Conservation (phyloP, 1,140 invertebrate species). For the Bombus ignitus region DNA sequence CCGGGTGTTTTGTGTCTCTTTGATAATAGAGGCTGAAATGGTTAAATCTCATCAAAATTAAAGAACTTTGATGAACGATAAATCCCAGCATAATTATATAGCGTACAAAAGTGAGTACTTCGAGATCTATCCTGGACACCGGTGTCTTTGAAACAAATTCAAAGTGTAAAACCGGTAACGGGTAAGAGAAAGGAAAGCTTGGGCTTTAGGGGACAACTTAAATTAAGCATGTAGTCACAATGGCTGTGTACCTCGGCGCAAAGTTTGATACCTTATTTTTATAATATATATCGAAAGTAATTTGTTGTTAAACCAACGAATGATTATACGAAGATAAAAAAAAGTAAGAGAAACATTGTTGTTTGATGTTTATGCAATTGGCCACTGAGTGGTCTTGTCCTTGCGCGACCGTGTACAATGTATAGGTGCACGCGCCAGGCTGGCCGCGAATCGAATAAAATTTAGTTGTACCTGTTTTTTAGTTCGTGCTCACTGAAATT, state of each 20-base stretch:
- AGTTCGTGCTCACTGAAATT: constrained; percentile 69
- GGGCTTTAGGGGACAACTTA: constrained; percentile 63
- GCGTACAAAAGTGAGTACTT: constrained; percentile 52
- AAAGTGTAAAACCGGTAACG: constrained; percentile 17
- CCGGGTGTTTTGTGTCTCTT: constrained; percentile 23
- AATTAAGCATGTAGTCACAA: constrained; percentile 79
- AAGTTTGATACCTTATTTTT: constrained; percentile 83
- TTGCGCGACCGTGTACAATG: constrained; percentile 62
- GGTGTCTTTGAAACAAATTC: constrained; percentile 25
- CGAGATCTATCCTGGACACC: constrained; percentile 26
- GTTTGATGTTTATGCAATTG: constrained; percentile 81
- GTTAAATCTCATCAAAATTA: constrained; percentile 43
- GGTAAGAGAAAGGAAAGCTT: constrained; percentile 40
- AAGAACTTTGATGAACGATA: constrained; percentile 45
- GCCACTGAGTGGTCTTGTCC: constrained; percentile 78
- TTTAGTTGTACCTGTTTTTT: constrained; percentile 64
- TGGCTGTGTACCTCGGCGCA: constrained; percentile 82
- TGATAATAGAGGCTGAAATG: constrained; percentile 40
- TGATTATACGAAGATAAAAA: constrained; percentile 66
- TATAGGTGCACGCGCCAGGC: constrained; percentile 68
- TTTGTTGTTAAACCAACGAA: constrained; percentile 79
- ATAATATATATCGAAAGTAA: constrained; percentile 78
- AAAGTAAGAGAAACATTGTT: constrained; percentile 73
- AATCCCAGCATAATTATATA: constrained; percentile 46
- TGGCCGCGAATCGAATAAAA: constrained; percentile 44